phyloP scores from a whole-genome alignment of 23 tunicate species.

The Trididemnum nubilum region DNA sequence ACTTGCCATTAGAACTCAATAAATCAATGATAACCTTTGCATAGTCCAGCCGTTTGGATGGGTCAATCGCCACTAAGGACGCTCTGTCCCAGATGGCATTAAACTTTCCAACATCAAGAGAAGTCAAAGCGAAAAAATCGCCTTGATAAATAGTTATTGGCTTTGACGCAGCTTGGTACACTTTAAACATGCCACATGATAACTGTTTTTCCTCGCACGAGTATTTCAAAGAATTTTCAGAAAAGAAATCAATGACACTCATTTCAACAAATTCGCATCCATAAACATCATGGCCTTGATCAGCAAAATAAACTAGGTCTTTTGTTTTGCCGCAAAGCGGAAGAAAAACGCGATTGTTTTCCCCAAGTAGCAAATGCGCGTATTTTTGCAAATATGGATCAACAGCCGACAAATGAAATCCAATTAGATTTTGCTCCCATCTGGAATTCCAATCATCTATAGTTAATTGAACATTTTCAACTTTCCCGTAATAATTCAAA shows the following conservation, averaged over 20 bases:
- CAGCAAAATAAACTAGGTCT: slow-evolving; percentile 50
- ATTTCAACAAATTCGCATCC: slow-evolving; percentile 55
- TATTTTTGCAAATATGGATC: too few species aligned
- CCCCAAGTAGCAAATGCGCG: too few species aligned
- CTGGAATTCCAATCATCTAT: too few species aligned
- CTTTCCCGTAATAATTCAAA: too few species aligned
- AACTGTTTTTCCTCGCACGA: background rate
- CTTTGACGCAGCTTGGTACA: slow-evolving; percentile 34
- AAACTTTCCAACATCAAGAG: slow-evolving; percentile 32
- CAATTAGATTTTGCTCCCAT: too few species aligned
- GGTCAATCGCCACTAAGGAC: slow-evolving; percentile 36
- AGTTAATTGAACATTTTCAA: too few species aligned
- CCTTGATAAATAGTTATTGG: slow-evolving; percentile 51
- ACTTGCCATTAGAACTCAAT: background rate
- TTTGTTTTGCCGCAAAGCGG: too few species aligned
- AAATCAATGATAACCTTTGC: background rate
- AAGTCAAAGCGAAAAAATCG: slow-evolving; percentile 38
- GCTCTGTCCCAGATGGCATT: slow-evolving; percentile 63
- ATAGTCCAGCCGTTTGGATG: background rate
- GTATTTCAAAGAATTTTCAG: background rate
- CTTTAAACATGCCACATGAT: background rate
- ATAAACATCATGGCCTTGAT: slow-evolving; percentile 64
- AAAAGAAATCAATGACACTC: slow-evolving; percentile 40
- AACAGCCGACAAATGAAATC: too few species aligned
- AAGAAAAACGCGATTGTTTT: too few species aligned